These are phyloP conservation scores for Burhinus oedicnemus DNA, from an alignment of 2,113 vertebrate species.

Conservation along the genomic window DNA sequence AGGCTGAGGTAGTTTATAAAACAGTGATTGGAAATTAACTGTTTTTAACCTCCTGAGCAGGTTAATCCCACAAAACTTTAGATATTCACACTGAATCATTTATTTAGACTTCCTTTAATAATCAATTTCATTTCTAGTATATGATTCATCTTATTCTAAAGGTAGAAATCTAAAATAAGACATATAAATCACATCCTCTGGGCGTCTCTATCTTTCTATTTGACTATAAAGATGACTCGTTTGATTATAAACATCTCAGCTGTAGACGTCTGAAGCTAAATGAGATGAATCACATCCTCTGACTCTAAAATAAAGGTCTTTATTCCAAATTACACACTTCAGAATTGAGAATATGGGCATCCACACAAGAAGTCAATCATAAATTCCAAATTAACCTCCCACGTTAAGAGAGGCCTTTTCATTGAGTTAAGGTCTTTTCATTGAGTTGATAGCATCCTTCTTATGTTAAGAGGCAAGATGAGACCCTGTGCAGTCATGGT, in stretches of 20 bases:
- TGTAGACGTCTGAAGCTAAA: constrained; percentile 50
- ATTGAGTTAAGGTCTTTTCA: constrained; percentile 41
- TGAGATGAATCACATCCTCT: constrained; percentile 49
- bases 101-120: constrained; percentile 20
- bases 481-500: constrained; percentile 7
- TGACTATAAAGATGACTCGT: constrained; percentile 20
- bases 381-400: constrained; percentile 59
- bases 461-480: constrained; percentile 38
- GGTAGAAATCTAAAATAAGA: background rate
- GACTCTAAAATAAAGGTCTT: constrained; percentile 56
- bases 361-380: constrained; percentile 42
- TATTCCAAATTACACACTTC: constrained; percentile 59
- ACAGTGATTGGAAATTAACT: background rate
- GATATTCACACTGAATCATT: background rate
- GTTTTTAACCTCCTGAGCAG: background rate
- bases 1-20: background rate
- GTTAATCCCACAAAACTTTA: background rate
- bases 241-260: constrained; percentile 61
- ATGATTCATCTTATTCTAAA: constrained; percentile 27
- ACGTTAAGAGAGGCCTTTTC: background rate
- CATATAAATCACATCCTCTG: constrained; percentile 1
- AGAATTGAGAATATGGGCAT: constrained; percentile 47
- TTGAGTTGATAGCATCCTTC: constrained; percentile 16
- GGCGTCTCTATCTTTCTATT: background rate
- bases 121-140: background rate